A percentile compares a stretch with the other conserved stretches of the same genome.
Evolutionary conservation across 2,113 vertebrate genomes (phyloP).

Genomic region (Aspiorhynchus laticeps): DNA sequence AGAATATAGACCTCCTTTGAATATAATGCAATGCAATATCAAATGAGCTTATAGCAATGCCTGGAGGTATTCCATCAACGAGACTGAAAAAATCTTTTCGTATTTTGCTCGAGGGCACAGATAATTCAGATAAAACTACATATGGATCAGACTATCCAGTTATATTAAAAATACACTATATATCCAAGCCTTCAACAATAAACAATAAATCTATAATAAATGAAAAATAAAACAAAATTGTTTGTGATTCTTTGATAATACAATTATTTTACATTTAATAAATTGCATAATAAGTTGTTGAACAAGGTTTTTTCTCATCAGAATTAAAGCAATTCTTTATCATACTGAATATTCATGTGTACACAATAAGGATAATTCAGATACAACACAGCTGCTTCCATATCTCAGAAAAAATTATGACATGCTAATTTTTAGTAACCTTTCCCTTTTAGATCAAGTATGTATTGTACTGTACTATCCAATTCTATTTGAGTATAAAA

Average conservation of each 20-base stretch:
- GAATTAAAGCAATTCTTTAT: background rate
- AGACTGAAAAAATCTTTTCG: background rate
- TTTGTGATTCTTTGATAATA: background rate
- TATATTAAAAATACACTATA: background rate
- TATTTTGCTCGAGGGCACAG: background rate
- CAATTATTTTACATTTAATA: background rate
- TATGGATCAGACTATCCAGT: background rate
- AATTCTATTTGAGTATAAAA: background rate
- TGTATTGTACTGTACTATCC: background rate
- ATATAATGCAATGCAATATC: background rate
- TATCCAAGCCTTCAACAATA: background rate
- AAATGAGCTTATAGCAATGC: background rate
- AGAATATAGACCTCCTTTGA: constrained; percentile 19
- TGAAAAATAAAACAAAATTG: background rate
- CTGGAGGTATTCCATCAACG: background rate
- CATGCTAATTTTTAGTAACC: background rate
- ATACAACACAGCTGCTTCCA: background rate
- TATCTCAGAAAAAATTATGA: background rate
- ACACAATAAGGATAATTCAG: background rate
- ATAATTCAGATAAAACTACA: background rate
- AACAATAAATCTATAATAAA: background rate
- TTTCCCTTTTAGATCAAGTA: background rate
- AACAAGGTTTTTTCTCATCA: background rate
- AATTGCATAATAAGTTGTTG: background rate
- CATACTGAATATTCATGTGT: background rate